These are phyloP conservation scores for Aplysina aerophoba DNA, from an alignment of 37 sponge, comb jelly and placozoan species.

Conservation along the genomic window DNA sequence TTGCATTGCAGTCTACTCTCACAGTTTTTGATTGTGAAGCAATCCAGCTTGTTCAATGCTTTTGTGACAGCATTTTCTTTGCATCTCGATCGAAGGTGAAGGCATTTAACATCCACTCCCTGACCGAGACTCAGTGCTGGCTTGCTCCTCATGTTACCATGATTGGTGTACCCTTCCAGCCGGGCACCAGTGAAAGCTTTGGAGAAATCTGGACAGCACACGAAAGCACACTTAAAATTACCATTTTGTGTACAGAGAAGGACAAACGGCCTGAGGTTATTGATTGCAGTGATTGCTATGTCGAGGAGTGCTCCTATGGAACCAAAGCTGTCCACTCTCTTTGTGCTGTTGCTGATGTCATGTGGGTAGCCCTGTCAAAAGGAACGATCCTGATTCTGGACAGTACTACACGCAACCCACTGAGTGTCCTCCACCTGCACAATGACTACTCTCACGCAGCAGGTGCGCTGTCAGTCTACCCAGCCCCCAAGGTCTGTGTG, in stretches of 20 bases:
- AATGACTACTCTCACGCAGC: neutral
- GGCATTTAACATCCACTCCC: neutral
- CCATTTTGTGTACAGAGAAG: neutral
- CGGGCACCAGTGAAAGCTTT: neutral
- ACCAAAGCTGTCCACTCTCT: neutral
- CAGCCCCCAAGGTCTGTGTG: neutral
- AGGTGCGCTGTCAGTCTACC: neutral
- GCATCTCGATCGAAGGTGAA: neutral
- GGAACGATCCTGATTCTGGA: neutral
- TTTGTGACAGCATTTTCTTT: neutral
- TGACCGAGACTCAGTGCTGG: neutral
- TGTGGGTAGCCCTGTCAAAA: neutral
- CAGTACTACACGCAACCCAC: neutral
- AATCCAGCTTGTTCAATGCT: neutral
- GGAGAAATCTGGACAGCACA: conserved; percentile 4
- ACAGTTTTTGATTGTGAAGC: neutral
- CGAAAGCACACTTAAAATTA: neutral
- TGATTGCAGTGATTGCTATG: neutral
- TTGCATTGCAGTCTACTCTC: neutral
- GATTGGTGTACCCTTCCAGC: neutral
- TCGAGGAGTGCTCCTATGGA: neutral
- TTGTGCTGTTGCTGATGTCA: conserved; percentile 11
- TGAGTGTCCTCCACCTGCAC: neutral
- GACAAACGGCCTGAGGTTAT: neutral
- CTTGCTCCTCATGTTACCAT: neutral